Base-by-base conservation (phyloP, 2,888 invertebrate genomes). In the Epistrophe eligans region DNA sequence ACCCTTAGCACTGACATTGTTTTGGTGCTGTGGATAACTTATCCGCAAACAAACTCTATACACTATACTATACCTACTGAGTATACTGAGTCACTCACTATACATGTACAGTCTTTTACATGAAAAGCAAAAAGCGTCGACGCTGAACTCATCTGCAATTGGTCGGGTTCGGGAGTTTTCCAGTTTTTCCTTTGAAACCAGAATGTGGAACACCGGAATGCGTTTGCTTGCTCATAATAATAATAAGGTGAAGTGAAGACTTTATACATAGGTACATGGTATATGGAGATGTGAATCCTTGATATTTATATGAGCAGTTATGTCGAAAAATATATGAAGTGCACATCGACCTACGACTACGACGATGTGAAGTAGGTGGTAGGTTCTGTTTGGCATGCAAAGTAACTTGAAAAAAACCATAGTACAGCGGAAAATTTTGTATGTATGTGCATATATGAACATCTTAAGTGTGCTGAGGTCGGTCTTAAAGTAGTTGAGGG, bases 201-300 rank as follows among this genome's bases (percentile, higher is more conserved):
- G 77, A 83, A 73, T 67, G 60, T 77, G 83, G 72, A 77, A 73
- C 77, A 83, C 77, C 66, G 73, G 77, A 83, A 77, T 83, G 58
- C 77, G 60, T 73, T 83, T 72, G 82, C 71, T 77, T 66, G 64
- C 71, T 82, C 77, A 77, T 77, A 83, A 77, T 77, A 83, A 83
- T 66, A 83, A 77, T 70, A 66, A 66, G 50, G 66, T 67, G 48
- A 67, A 77, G 64, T 60, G 66, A 77, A 77, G 82, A 77, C 66
- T 66, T 57, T 35, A 50, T 13, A 24, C 10, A 50, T 13, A 24
- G 24, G 24, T 10, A 8, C 15, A 19, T 28, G 15, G 28, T 55
- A 24, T 24, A 4, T 15, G 28, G 4, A 13, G 50, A 17, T 35
- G 77, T 62, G 57, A 64, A 71, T 77, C 82, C 82, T 77, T 77